Conservation (phyloP, 2,888 invertebrate genomes). For the Ophion ventricosus region DNA sequence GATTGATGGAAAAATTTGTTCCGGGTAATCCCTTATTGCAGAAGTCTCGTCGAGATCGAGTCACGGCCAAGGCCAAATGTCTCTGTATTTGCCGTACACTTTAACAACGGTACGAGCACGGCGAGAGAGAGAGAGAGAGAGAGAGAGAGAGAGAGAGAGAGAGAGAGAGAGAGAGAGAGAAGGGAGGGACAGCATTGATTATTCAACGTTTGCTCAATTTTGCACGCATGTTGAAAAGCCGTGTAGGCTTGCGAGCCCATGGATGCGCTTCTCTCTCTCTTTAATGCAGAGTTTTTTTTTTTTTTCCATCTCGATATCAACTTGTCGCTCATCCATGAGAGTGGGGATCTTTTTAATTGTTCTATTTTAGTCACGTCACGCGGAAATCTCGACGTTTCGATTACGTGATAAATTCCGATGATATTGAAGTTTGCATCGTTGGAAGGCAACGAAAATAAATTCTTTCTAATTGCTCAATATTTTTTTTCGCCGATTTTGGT, state of each 20-base stretch:
- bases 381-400: neutral
- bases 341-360: no score
- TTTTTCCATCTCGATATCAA: neutral
- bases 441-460: no score
- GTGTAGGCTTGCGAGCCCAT: neutral
- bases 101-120: slow-evolving; percentile 32
- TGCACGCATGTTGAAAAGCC: neutral
- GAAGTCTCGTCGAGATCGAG: slow-evolving; percentile 24
- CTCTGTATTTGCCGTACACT: slow-evolving; percentile 36
- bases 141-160: no score
- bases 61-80: slow-evolving; percentile 52
- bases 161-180: no score
- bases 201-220: slow-evolving; percentile 17
- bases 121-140: no score
- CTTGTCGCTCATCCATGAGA: neutral
- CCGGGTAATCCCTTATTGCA: slow-evolving; percentile 6
- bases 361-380: neutral
- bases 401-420: no score
- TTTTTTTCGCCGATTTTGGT: no score
- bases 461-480: no score
- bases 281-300: neutral
- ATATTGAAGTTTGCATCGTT: no score
- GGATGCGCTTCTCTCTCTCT: neutral
- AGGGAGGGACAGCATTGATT: slow-evolving; percentile 9
- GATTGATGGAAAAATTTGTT: slow-evolving; percentile 28